phyloP scores from a whole-genome alignment of 64 coral and sea anemone genomes.

The Catalaphyllia jardinei region DNA sequence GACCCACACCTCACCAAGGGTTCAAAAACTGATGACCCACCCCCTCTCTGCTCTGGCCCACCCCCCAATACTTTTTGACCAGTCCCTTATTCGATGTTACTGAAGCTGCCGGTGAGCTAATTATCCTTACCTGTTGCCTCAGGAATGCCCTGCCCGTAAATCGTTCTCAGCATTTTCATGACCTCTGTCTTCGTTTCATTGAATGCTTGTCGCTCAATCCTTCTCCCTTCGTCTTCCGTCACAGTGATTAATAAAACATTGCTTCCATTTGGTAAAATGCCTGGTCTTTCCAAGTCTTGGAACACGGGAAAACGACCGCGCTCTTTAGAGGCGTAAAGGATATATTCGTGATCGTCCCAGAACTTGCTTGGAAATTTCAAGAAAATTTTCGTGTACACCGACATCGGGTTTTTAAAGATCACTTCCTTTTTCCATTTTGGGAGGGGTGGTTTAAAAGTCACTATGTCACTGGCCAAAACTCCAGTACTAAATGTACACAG shows the following conservation, averaged over 20 bases:
- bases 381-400: slow-evolving; percentile 71
- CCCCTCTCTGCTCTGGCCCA: too few relatives aligned
- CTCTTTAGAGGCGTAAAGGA: too few relatives aligned
- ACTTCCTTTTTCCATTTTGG: slow-evolving; percentile 81
- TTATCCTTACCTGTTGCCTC: slow-evolving; percentile 48
- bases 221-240: slow-evolving; percentile 40
- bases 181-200: slow-evolving; percentile 58
- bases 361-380: slow-evolving; percentile 73
- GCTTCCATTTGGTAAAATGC: slow-evolving; percentile 30
- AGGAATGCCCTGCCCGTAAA: slow-evolving; percentile 66
- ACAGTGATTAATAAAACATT: slow-evolving; percentile 45
- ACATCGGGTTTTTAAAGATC: slow-evolving; percentile 51
- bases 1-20: too few relatives aligned
- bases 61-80: too few relatives aligned
- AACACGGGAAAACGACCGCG: slow-evolving; percentile 48
- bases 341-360: too few relatives aligned
- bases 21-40: too few relatives aligned
- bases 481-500: too few relatives aligned
- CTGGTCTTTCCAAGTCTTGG: too few relatives aligned
- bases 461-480: slow-evolving; percentile 46
- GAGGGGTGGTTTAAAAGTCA: slow-evolving; percentile 59
- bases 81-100: too few relatives aligned
- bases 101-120: background rate
- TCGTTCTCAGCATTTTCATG: slow-evolving; percentile 51
- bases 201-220: slow-evolving; percentile 65